Evolutionary conservation across 2,888 invertebrate species (phyloP).

Genomic region (Pandemis corylana): DNA sequence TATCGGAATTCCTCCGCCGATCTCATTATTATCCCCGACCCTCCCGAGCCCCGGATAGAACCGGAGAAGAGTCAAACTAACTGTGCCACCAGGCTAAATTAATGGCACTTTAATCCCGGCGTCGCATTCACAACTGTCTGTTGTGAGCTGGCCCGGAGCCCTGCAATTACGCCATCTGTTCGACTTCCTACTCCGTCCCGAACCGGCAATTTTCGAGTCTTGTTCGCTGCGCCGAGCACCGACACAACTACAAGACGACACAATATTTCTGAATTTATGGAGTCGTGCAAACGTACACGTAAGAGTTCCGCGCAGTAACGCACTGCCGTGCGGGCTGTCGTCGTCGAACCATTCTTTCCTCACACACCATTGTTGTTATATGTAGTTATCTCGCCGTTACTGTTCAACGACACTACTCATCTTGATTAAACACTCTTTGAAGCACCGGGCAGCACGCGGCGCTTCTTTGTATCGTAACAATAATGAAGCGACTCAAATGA

Average conservation of each 20-base stretch:
- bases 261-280: not conserved
- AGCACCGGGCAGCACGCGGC: constrained; percentile 9
- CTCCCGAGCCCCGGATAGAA: not conserved
- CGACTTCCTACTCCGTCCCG: constrained; percentile 20
- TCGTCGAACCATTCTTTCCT: constrained; percentile 4
- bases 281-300: not conserved
- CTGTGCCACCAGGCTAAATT: constrained; percentile 19
- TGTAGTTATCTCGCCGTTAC: not conserved
- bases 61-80: constrained; percentile 5
- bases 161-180: constrained; percentile 36
- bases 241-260: not conserved
- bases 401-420: not conserved
- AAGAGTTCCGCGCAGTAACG: not conserved
- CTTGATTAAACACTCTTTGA: constrained; percentile 28
- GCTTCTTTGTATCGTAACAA: constrained; percentile 3
- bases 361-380: constrained; percentile 2
- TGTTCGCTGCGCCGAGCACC: not conserved
- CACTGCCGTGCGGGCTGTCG: not conserved
- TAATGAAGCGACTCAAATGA: constrained; percentile 15
- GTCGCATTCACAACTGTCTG: constrained; percentile 27
- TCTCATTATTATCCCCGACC: constrained; percentile 24
- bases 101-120: constrained; percentile 29
- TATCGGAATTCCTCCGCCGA: constrained; percentile 25
- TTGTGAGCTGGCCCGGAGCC: constrained; percentile 9
- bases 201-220: constrained; percentile 2